Evolutionary conservation across 2,797 vertebrate genomes (phyloP), one percentile per base, ranked within the genome.

Genomic region (Natrix natrix): DNA sequence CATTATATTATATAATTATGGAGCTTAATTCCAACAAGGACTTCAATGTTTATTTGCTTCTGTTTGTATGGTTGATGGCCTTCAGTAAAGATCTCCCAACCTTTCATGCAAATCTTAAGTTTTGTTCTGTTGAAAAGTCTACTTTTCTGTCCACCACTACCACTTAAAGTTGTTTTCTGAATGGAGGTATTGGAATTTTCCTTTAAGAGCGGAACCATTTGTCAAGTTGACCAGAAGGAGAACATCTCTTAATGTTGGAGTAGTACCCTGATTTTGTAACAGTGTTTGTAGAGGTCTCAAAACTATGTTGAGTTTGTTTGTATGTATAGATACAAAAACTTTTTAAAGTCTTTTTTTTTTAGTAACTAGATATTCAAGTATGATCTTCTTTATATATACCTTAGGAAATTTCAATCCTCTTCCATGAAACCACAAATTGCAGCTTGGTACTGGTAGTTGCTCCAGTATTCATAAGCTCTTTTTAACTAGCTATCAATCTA

Each of bases 201-300:
- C 97, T 96, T 95, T 95, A 96, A 96, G 94, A 57, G 86, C 86
- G 69, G 89, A 94, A 92, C 88, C 92, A 86, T 96, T 97, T 96
- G 93, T 59, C 94, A 96, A 96, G 57, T 66, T 95, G 95, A 95
- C 94, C 92, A 12, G 83, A 95, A 94, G 94, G 93, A 90, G 92
- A 95, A 93, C 96, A 96, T 94, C 94, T 10, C 3, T 94, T 94
- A 95, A 93, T 86, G 91, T 93, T 91, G 32, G n/a, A 78, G 48
- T 74, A 61, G 92, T 59, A 28, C 43, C n/a, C 11, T n/a, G 43
- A 22, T 91, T 78, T 24, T 32, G 54, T 88, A 52, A 32, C 26
- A 69, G 22, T 28, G 24, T 20, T 92, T 87, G 55, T 59, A 17
- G 54, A 90, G 17, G 16, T 83, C 0, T 20, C 24, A 93, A 90